Evolutionary conservation across 2,113 vertebrate genomes (phyloP).

Genomic region (Corythornis madagascariensis): DNA sequence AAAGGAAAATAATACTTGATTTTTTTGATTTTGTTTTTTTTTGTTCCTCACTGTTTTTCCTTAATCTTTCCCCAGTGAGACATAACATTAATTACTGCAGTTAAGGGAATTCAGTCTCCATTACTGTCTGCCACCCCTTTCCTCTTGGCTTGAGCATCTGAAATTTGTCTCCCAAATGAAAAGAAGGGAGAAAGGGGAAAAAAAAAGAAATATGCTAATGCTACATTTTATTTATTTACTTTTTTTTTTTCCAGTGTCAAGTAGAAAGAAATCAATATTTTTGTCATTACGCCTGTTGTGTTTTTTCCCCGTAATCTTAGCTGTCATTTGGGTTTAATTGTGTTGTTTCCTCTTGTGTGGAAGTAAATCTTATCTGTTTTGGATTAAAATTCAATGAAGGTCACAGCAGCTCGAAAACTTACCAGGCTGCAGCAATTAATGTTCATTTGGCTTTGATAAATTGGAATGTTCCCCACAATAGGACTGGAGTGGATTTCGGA

Average conservation of each 20-base stretch:
- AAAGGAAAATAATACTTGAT: slow-evolving; percentile 70
- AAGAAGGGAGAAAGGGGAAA: not conserved
- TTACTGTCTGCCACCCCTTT: slow-evolving; percentile 72
- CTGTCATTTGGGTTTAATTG: slow-evolving; percentile 82
- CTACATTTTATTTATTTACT: slow-evolving; percentile 56
- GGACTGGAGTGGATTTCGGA: slow-evolving; percentile 80
- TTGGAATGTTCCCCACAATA: slow-evolving; percentile 80
- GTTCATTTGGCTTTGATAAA: slow-evolving; percentile 87
- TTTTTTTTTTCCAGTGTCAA: slow-evolving; percentile 49
- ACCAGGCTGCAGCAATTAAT: slow-evolving; percentile 85
- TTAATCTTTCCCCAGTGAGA: slow-evolving; percentile 78
- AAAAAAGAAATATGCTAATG: slow-evolving; percentile 31
- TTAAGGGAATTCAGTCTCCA: slow-evolving; percentile 77
- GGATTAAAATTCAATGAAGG: slow-evolving; percentile 88
- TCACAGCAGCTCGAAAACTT: slow-evolving; percentile 81
- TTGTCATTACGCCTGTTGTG: slow-evolving; percentile 54
- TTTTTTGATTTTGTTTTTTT: not conserved
- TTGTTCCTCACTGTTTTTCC: slow-evolving; percentile 62
- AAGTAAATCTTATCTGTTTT: slow-evolving; percentile 86
- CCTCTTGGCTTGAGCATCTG: slow-evolving; percentile 51
- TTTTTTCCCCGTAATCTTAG: slow-evolving; percentile 68
- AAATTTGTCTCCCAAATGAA: slow-evolving; percentile 63
- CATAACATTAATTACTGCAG: slow-evolving; percentile 81
- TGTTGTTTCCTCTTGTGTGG: slow-evolving; percentile 82
- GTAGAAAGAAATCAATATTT: slow-evolving; percentile 69